Conservation (phyloP, 2,888 invertebrate species). For the Serrognathus titanus region DNA sequence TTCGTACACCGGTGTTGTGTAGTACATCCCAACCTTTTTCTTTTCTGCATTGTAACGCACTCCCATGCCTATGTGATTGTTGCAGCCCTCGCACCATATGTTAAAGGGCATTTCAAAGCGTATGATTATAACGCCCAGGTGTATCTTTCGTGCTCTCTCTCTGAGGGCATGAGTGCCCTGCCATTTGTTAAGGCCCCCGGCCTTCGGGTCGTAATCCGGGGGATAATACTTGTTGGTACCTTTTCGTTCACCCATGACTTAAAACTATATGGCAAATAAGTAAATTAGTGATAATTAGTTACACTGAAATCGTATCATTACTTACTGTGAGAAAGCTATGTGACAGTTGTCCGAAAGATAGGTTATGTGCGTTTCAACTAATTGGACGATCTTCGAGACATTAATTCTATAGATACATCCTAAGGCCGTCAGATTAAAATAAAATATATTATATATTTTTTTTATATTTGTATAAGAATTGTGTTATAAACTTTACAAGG, state of each 20-base stretch:
- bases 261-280: no score
- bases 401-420: no score
- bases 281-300: neutral
- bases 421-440: no score
- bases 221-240: slow-evolving; percentile 98
- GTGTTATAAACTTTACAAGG: no score
- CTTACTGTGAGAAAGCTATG: no score
- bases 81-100: slow-evolving; percentile 98
- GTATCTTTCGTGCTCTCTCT: slow-evolving; percentile 92
- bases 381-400: no score
- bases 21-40: slow-evolving; percentile 94
- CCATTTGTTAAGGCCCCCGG: slow-evolving; percentile 93
- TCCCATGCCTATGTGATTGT: slow-evolving; percentile 98
- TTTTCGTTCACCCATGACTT: slow-evolving; percentile 91
- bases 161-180: slow-evolving; percentile 91
- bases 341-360: no score
- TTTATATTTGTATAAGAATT: no score
- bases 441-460: no score
- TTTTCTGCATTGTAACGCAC: slow-evolving; percentile 96
- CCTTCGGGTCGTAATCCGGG: slow-evolving; percentile 95
- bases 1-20: slow-evolving; percentile 94
- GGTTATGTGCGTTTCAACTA: no score
- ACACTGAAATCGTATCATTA: neutral
- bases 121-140: slow-evolving; percentile 91
- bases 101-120: slow-evolving; percentile 99